These are phyloP conservation scores for Aphodius granarius DNA, from an alignment of 2,888 invertebrate species.

Conservation along the genomic window DNA sequence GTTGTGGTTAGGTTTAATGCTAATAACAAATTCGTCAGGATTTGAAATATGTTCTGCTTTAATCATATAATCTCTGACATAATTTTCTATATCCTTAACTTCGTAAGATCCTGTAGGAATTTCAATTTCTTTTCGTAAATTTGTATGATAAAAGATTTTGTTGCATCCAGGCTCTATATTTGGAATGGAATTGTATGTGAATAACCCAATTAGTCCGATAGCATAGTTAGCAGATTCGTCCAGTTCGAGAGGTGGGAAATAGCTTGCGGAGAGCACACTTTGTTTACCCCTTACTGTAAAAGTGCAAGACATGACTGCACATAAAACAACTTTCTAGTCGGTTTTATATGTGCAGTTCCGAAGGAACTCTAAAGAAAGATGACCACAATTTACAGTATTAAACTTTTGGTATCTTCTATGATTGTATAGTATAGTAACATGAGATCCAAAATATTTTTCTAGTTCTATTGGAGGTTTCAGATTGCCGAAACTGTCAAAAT, in stretches of 20 bases:
- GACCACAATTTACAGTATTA: slow-evolving; percentile 40
- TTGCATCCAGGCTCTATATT: slow-evolving; percentile 45
- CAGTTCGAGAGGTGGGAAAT: slow-evolving; percentile 13
- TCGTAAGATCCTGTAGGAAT: slow-evolving; percentile 44
- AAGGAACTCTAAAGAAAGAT: slow-evolving; percentile 38
- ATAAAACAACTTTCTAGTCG: slow-evolving; percentile 18
- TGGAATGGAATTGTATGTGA: slow-evolving; percentile 33
- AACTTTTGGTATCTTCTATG: slow-evolving; percentile 39
- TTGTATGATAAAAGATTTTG: slow-evolving; percentile 40
- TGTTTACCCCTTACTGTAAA: slow-evolving; percentile 15
- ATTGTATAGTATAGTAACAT: slow-evolving; percentile 36
- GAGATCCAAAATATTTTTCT: slow-evolving; percentile 14
- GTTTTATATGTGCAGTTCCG: slow-evolving; percentile 22
- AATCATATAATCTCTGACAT: not conserved
- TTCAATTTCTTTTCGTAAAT: no score
- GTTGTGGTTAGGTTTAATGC: slow-evolving; percentile 38
- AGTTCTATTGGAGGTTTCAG: slow-evolving; percentile 22
- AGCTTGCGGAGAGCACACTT: not conserved
- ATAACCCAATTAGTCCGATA: not conserved
- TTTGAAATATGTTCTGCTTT: not conserved
- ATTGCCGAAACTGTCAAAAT: slow-evolving; percentile 33
- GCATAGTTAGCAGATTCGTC: not conserved
- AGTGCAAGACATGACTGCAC: slow-evolving; percentile 33
- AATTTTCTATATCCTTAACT: slow-evolving; percentile 35
- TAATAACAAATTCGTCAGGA: slow-evolving; percentile 30